A percentile compares a stretch with the other conserved stretches of the same genome.
Evolutionary conservation across 92 coral and sea anemone species (phyloP).

Genomic region (Parazoanthus atlanticus): DNA sequence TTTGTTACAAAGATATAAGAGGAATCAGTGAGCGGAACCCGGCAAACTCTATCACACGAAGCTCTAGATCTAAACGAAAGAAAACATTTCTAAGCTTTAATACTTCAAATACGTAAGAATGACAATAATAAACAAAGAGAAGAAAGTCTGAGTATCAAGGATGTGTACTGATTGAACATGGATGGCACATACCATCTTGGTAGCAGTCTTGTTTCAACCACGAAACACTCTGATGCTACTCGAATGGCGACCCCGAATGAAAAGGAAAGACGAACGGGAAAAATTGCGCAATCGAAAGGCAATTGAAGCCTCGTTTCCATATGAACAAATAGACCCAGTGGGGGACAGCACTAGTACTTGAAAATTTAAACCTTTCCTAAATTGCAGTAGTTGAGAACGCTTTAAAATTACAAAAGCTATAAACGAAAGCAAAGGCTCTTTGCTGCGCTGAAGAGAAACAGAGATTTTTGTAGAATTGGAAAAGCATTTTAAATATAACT

Average conservation of each 20-base stretch:
- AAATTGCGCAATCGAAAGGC: conserved; percentile 79
- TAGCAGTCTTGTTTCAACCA: conserved; percentile 62
- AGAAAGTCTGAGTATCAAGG: conserved; percentile 38
- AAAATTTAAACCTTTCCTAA: too few relatives aligned
- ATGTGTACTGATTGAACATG: conserved; percentile 71
- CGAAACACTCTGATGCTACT: conserved; percentile 50
- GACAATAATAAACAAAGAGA: not conserved
- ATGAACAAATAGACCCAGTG: not conserved
- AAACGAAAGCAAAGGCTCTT: too few relatives aligned
- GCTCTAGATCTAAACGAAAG: not conserved
- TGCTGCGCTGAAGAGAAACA: too few relatives aligned
- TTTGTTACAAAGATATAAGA: not conserved
- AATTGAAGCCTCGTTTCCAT: conserved; percentile 66
- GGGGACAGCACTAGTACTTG: not conserved
- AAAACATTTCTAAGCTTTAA: not conserved
- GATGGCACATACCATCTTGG: conserved; percentile 97
- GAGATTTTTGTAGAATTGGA: too few relatives aligned
- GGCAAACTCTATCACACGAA: conserved; percentile 2
- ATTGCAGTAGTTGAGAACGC: too few relatives aligned
- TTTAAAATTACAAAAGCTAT: too few relatives aligned
- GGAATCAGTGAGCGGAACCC: not conserved
- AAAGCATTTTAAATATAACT: too few relatives aligned
- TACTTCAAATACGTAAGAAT: not conserved
- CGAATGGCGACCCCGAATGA: conserved; percentile 72
- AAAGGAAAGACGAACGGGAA: conserved; percentile 59